phyloP scores from a whole-genome alignment of 2,797 vertebrate species.

The Spinibarbus caldwelli region DNA sequence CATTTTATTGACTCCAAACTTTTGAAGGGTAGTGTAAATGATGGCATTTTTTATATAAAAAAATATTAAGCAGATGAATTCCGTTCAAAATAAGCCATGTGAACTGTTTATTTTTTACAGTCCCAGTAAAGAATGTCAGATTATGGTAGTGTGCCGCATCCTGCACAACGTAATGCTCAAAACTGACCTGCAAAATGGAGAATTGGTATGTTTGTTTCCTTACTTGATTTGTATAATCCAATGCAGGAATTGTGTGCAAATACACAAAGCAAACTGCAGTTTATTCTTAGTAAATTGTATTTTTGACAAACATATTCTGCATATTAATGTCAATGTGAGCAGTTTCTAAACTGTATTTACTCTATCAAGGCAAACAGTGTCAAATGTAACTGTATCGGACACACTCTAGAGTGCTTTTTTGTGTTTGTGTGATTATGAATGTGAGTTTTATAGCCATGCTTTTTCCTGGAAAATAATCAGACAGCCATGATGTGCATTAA shows the following conservation, averaged over 20 bases:
- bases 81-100: too few species aligned
- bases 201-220: too few species aligned
- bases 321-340: not conserved
- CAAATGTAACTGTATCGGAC: not conserved
- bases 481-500: constrained; percentile 35
- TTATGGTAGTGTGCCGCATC: too few species aligned
- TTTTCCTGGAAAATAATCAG: constrained; percentile 54
- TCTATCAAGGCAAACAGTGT: not conserved
- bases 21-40: too few species aligned
- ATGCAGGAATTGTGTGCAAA: not conserved
- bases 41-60: too few species aligned
- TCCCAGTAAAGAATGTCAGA: too few species aligned
- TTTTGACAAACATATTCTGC: not conserved
- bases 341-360: not conserved
- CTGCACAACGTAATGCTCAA: too few species aligned
- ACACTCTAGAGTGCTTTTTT: not conserved
- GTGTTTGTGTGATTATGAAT: constrained; percentile 10
- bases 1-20: too few species aligned
- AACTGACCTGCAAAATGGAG: too few species aligned
- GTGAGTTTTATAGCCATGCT: constrained; percentile 38
- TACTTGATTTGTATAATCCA: too few species aligned
- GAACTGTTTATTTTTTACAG: too few species aligned
- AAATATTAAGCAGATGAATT: too few species aligned
- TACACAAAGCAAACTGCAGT: not conserved
- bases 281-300: not conserved